A percentile compares a stretch with the other conserved stretches of the same genome.
Evolutionary conservation across 37 sponge, comb jelly and placozoan genomes (phyloP).

Genomic region (Beroe ovata): DNA sequence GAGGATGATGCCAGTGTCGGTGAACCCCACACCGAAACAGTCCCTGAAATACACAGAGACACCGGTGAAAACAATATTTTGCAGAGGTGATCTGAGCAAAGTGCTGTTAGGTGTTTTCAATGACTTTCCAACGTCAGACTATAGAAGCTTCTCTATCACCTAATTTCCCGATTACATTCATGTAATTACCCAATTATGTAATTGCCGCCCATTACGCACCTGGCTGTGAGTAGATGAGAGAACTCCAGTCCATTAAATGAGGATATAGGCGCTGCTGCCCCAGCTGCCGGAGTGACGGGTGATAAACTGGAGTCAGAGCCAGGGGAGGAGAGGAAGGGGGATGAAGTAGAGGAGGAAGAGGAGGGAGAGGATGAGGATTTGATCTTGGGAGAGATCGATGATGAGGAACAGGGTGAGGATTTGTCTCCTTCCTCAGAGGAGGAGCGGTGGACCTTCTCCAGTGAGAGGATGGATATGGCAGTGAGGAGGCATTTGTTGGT

Average conservation of each 20-base stretch:
- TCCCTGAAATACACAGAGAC: too few species aligned
- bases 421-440: not conserved
- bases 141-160: too few species aligned
- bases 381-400: not conserved
- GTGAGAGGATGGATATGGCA: constrained; percentile 8
- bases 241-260: not conserved
- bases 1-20: constrained; percentile 4
- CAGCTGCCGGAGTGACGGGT: too few species aligned
- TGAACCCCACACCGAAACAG: constrained; percentile 27
- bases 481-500: constrained; percentile 32
- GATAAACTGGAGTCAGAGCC: not conserved
- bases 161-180: too few species aligned
- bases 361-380: not conserved
- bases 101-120: too few species aligned
- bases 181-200: too few species aligned
- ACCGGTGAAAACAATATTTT: too few species aligned
- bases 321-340: not conserved
- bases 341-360: not conserved
- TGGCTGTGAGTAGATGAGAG: not conserved
- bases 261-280: not conserved
- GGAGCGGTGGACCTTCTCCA: constrained; percentile 39
- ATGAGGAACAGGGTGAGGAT: not conserved
- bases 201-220: too few species aligned
- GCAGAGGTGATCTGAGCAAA: too few species aligned
- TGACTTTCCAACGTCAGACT: too few species aligned